Conservation (phyloP, 1,140 invertebrate species). For the Drosophila sproati region DNA sequence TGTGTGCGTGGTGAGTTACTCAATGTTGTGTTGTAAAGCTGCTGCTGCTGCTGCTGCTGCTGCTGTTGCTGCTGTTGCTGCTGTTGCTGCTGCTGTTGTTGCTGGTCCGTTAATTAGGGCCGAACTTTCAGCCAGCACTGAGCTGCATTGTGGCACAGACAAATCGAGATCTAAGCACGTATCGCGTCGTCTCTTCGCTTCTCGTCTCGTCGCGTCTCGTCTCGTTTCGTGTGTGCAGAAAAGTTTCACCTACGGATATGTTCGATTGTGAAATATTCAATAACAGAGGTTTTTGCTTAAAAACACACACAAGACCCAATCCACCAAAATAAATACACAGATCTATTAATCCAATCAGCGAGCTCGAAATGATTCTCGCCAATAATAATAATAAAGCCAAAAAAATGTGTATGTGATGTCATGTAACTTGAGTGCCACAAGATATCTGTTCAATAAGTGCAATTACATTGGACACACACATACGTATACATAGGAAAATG, state of each 20-base stretch:
- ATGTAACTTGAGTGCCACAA: neutral
- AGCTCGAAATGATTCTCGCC: neutral
- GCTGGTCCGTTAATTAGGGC: slow-evolving; percentile 59
- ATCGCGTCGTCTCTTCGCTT: slow-evolving; percentile 17
- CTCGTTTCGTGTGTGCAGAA: slow-evolving; percentile 33
- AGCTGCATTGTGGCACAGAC: slow-evolving; percentile 55
- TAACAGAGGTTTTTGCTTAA: slow-evolving; percentile 15
- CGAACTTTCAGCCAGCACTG: slow-evolving; percentile 46
- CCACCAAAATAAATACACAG: neutral
- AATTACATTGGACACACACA: neutral
- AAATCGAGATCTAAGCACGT: slow-evolving; percentile 56
- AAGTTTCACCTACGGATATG: slow-evolving; percentile 63
- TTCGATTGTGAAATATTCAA: slow-evolving; percentile 51
- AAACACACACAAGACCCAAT: slow-evolving; percentile 3
- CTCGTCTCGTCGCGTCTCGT: slow-evolving; percentile 14
- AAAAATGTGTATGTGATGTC: slow-evolving; percentile 13
- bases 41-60: neutral
- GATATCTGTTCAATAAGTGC: neutral
- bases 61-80: slow-evolving; percentile 20
- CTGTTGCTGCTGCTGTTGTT: slow-evolving; percentile 24
- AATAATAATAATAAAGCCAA: neutral
- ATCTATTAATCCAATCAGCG: too few relatives aligned
- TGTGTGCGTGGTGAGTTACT: slow-evolving; percentile 59
- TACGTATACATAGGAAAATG: neutral
- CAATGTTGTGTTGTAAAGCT: slow-evolving; percentile 60